A percentile compares a stretch with the other conserved stretches of the same genome.
phyloP scores from a whole-genome alignment of 1,140 invertebrate species.

The Glomeris maerens region DNA sequence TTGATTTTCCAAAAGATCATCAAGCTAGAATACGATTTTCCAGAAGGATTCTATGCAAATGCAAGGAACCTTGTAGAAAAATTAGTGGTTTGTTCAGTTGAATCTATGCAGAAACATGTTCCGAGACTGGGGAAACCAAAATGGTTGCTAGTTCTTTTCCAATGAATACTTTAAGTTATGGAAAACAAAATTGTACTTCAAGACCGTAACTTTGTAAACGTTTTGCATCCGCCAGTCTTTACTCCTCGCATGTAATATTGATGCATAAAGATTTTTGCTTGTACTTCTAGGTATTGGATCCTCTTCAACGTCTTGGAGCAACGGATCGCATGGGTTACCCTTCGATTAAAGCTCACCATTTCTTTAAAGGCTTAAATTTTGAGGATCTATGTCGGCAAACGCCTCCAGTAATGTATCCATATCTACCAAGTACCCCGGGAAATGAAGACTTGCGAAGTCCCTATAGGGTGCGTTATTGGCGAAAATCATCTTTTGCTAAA shows the following conservation, averaged over 20 bases:
- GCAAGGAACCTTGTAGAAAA: conserved; percentile 77
- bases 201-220: no score
- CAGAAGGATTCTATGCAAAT: conserved; percentile 67
- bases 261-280: no score
- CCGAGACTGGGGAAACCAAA: no score
- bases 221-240: no score
- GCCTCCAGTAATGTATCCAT: conserved; percentile 71
- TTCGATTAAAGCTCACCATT: conserved; percentile 66
- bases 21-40: conserved; percentile 80
- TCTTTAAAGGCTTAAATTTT: conserved; percentile 73
- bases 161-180: no score
- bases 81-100: conserved; percentile 47
- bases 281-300: conserved; percentile 50
- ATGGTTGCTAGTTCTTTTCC: no score
- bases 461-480: conserved; percentile 28
- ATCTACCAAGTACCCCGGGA: conserved; percentile 58
- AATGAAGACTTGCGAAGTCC: conserved; percentile 48
- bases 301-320: conserved; percentile 67
- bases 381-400: conserved; percentile 57
- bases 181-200: no score
- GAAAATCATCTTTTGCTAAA: no score
- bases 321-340: conserved; percentile 54
- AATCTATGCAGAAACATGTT: neutral
- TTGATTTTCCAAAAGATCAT: conserved; percentile 93
- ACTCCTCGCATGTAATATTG: no score